Percentiles rank a stretch among this genome's conserved stretches.
phyloP scores from a whole-genome alignment of 2,888 invertebrate genomes.

The Antheraea yamamai region DNA sequence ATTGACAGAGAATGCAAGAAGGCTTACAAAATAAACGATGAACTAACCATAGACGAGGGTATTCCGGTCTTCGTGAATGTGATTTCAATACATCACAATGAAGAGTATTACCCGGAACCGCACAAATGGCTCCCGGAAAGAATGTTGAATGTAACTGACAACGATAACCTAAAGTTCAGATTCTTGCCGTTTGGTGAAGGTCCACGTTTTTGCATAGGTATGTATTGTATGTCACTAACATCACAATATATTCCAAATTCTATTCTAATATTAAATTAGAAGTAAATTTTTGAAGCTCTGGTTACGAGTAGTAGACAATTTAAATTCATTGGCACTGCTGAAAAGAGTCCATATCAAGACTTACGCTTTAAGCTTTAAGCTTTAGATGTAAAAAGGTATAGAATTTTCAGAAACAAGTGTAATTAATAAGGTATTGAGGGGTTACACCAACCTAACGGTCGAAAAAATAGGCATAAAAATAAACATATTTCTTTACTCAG shows the following conservation, averaged over 20 bases:
- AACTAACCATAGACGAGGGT: conserved; percentile 53
- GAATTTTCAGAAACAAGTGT: too few species aligned
- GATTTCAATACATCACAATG: conserved; percentile 55
- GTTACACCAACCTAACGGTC: too few species aligned
- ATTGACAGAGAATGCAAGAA: conserved; percentile 57
- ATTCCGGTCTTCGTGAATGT: conserved; percentile 61
- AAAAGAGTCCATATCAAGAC: too few species aligned
- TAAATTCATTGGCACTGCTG: neutral
- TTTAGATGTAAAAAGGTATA: too few species aligned
- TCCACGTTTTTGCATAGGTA: conserved; percentile 60
- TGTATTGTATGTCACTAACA: neutral
- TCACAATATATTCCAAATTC: neutral
- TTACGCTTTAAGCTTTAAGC: too few species aligned
- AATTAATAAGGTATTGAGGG: too few species aligned
- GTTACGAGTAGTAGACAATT: neutral
- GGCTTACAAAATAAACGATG: conserved; percentile 51
- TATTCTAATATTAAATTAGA: neutral
- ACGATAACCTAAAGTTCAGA: conserved; percentile 54
- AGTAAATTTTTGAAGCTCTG: neutral
- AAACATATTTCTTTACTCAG: too few species aligned
- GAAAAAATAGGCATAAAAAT: too few species aligned
- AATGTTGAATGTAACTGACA: conserved; percentile 45
- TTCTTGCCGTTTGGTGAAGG: conserved; percentile 69
- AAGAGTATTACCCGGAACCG: conserved; percentile 55
- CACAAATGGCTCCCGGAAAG: conserved; percentile 61